phyloP scores from a whole-genome alignment of 2,113 vertebrate species.

The Spea multiplicata region DNA sequence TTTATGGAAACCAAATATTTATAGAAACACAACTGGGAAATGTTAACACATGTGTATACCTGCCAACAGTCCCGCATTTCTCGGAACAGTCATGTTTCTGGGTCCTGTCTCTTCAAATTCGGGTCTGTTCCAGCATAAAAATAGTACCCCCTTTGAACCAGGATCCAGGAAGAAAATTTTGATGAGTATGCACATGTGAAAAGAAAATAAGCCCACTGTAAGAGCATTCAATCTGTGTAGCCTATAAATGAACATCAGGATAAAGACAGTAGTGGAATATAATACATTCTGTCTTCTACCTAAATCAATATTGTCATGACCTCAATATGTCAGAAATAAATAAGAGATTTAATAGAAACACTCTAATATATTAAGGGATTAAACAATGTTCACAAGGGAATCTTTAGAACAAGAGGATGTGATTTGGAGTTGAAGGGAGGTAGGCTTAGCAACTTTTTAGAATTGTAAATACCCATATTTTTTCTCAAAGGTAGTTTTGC shows the following conservation, averaged over 20 bases:
- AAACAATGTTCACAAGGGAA: background rate
- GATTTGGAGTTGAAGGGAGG: background rate
- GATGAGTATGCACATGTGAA: too few species aligned
- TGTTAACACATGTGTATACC: background rate
- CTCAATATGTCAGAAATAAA: background rate
- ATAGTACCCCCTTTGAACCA: too few species aligned
- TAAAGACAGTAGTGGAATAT: background rate
- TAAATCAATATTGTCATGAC: slow-evolving; percentile 6
- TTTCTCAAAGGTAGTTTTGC: too few species aligned
- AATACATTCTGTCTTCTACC: background rate
- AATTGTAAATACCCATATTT: too few species aligned
- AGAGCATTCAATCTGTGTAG: background rate
- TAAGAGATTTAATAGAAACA: background rate
- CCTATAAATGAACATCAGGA: background rate
- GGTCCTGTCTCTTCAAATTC: too few species aligned
- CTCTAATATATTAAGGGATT: background rate
- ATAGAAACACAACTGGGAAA: background rate
- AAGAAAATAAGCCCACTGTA: too few species aligned
- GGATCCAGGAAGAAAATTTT: too few species aligned
- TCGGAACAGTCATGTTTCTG: too few species aligned
- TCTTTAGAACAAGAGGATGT: background rate
- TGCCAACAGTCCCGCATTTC: too few species aligned
- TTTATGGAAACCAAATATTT: too few species aligned
- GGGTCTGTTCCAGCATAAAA: too few species aligned
- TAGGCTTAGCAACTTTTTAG: background rate